Evolutionary conservation across 2,113 vertebrate species (phyloP).

Genomic region (Cheirogaleus medius): DNA sequence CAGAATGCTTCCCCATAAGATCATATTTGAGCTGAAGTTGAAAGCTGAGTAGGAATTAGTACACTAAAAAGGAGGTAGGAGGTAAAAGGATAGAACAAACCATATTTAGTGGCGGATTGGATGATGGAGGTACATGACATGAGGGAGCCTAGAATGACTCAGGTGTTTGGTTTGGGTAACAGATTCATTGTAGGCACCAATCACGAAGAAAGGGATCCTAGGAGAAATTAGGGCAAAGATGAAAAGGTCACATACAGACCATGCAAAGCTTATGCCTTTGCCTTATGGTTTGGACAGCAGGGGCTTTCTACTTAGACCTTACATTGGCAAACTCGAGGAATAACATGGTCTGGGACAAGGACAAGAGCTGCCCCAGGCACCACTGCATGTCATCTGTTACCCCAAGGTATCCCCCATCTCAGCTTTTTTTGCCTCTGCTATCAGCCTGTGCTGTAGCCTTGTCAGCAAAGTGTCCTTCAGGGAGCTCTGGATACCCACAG

Average conservation of each 20-base stretch:
- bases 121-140: neutral
- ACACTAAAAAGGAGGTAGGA: neutral
- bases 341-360: neutral
- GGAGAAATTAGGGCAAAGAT: rapidly evolving
- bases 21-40: neutral
- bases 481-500: neutral
- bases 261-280: neutral
- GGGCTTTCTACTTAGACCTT: neutral
- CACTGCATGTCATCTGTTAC: neutral
- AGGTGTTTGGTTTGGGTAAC: neutral
- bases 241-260: neutral
- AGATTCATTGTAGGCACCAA: neutral
- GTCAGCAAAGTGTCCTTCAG: neutral
- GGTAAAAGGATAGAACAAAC: neutral
- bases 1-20: neutral
- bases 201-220: neutral
- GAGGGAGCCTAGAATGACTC: neutral
- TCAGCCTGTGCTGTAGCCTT: neutral
- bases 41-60: neutral
- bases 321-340: neutral
- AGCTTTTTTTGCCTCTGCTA: neutral
- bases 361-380: neutral
- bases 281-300: neutral
- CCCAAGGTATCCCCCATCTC: neutral
- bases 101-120: neutral